Conservation (phyloP, 2,888 invertebrate species). For the Pristionchus maxplancki region DNA sequence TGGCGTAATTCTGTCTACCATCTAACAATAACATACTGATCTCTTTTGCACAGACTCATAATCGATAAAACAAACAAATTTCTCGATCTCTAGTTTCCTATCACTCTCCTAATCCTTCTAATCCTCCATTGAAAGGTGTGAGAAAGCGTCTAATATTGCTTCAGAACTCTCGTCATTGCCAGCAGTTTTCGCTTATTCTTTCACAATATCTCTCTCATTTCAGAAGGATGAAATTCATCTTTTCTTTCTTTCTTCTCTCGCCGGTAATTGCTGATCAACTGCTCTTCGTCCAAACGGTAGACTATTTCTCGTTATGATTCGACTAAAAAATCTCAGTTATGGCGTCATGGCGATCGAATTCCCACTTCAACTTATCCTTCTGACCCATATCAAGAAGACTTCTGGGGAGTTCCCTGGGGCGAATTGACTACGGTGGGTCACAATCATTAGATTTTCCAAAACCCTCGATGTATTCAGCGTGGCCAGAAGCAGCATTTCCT, state of each 20-base stretch:
- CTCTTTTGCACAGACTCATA: background rate
- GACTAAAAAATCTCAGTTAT: constrained; percentile 58
- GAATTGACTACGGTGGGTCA: constrained; percentile 64
- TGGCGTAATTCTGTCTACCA: background rate
- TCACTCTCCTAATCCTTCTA: constrained; percentile 31
- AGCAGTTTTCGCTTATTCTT: background rate
- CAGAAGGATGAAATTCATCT: background rate
- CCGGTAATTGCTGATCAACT: constrained; percentile 1
- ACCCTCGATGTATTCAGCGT: no score
- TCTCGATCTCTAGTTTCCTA: background rate
- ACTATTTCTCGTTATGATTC: background rate
- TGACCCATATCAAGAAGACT: constrained; percentile 57
- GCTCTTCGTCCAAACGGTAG: constrained; percentile 5
- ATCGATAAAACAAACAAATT: background rate
- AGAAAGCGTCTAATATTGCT: background rate
- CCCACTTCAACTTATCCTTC: constrained; percentile 62
- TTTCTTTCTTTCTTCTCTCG: background rate
- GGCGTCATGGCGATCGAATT: constrained; percentile 71
- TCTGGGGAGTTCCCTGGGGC: constrained; percentile 60
- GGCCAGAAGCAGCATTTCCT: constrained; percentile 49
- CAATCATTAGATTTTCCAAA: background rate
- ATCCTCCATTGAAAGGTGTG: background rate
- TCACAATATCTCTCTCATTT: background rate
- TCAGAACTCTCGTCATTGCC: background rate
- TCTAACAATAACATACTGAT: no score